Evolutionary conservation across 2,888 invertebrate genomes (phyloP).

Genomic region (Chrysina gloriosa): DNA sequence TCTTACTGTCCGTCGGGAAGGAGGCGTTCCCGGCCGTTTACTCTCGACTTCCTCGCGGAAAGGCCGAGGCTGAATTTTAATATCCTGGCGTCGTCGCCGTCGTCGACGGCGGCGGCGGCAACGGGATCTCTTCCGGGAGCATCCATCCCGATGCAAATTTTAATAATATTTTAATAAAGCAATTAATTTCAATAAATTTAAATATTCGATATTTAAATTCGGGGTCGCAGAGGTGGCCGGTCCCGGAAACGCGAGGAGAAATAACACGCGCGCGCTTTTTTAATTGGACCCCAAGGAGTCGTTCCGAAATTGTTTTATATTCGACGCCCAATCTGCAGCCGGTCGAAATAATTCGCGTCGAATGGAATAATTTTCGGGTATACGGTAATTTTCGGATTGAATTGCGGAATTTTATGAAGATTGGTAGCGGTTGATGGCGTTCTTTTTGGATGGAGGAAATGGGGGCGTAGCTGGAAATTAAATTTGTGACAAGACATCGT

Average conservation of each 20-base stretch:
- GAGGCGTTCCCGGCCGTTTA: neutral
- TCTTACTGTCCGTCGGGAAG: slow-evolving; percentile 10
- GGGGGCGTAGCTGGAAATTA: no score
- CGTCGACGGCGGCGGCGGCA: no score
- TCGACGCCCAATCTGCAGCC: no score
- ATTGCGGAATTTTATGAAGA: no score
- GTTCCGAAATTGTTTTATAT: neutral
- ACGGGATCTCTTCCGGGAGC: neutral
- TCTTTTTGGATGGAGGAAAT: no score
- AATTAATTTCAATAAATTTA: slow-evolving; percentile 48
- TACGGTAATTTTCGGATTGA: no score
- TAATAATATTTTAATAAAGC: slow-evolving; percentile 46
- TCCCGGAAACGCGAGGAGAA: neutral
- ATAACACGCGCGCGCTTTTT: neutral
- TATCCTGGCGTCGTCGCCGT: no score
- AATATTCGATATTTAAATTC: slow-evolving; percentile 45
- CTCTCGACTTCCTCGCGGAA: no score
- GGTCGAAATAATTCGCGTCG: no score
- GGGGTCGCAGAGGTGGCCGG: neutral
- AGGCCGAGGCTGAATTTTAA: slow-evolving; percentile 8
- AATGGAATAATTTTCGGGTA: no score
- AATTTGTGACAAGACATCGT: no score
- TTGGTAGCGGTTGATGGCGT: no score
- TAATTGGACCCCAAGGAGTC: neutral
- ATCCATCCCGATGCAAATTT: slow-evolving; percentile 4